phyloP scores from a whole-genome alignment of 2,797 vertebrate species.

The Parotocinclus haroldoi region DNA sequence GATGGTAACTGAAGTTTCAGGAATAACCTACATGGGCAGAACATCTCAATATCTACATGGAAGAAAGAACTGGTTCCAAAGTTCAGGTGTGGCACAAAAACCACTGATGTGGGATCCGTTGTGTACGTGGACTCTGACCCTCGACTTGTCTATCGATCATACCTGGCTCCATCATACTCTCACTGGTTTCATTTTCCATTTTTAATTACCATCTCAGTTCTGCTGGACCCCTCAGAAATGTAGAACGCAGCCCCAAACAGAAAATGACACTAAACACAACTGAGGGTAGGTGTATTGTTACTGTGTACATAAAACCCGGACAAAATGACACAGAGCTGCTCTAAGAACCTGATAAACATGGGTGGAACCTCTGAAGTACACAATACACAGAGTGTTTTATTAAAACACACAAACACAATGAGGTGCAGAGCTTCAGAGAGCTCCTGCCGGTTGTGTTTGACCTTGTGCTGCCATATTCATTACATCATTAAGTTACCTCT shows the following conservation, averaged over 20 bases:
- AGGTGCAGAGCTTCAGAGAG: slow-evolving; percentile 39
- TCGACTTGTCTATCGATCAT: slow-evolving; percentile 63
- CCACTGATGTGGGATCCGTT: slow-evolving; percentile 11
- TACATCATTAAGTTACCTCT: slow-evolving; percentile 85
- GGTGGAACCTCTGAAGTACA: too few relatives aligned
- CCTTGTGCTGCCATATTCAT: slow-evolving; percentile 81
- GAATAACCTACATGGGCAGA: too few relatives aligned
- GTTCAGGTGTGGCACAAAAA: slow-evolving; percentile 17
- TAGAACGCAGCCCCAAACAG: slow-evolving; percentile 29
- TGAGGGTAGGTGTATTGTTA: too few relatives aligned
- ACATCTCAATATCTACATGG: too few relatives aligned
- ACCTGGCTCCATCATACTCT: slow-evolving; percentile 66
- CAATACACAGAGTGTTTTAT: slow-evolving; percentile 5
- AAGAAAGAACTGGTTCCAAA: slow-evolving; percentile 21
- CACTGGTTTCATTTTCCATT: slow-evolving; percentile 72
- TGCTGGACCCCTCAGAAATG: slow-evolving; percentile 9
- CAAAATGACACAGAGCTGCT: slow-evolving; percentile 21
- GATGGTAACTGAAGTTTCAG: too few relatives aligned
- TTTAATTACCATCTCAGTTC: slow-evolving; percentile 65
- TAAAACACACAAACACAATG: slow-evolving; percentile 37
- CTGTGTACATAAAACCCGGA: slow-evolving; percentile 7
- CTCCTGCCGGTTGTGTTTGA: slow-evolving; percentile 60
- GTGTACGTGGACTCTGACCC: slow-evolving; percentile 33
- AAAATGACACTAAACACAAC: not conserved
- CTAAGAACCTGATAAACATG: not conserved